Conservation (phyloP, 23 tunicate species). For the Diplosoma virens region DNA sequence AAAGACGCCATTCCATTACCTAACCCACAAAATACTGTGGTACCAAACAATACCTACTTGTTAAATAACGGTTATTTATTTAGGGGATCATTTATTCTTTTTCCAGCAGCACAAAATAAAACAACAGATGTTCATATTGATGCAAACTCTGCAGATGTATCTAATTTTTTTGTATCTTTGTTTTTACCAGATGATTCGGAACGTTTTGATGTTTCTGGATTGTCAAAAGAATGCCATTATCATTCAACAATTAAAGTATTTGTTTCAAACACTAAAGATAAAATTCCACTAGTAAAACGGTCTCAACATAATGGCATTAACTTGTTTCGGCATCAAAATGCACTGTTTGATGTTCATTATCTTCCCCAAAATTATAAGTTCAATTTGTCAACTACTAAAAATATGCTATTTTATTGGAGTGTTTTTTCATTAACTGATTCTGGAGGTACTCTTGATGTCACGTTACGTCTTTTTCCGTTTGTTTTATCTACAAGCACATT, state of each 20-base stretch:
- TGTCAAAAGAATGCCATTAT: constrained; percentile 70
- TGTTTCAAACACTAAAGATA: not conserved
- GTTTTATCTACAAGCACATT: not conserved
- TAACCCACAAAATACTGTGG: constrained; percentile 44
- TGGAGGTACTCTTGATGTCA: constrained; percentile 67
- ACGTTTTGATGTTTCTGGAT: constrained; percentile 44
- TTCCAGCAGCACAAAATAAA: not conserved
- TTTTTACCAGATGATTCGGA: constrained; percentile 39
- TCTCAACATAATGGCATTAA: not conserved
- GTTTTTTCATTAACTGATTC: constrained; percentile 62
- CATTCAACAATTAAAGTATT: constrained; percentile 34
- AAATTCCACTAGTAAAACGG: not conserved
- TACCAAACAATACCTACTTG: constrained; percentile 37
- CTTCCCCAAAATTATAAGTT: constrained; percentile 9
- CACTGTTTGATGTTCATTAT: constrained; percentile 42
- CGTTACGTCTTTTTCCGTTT: too few species aligned
- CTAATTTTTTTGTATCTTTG: constrained; percentile 58
- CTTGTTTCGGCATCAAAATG: constrained; percentile 30
- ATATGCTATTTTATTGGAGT: constrained; percentile 50
- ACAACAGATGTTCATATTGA: not conserved
- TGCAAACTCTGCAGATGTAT: not conserved
- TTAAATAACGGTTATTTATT: constrained; percentile 4
- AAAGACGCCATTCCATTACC: constrained; percentile 62
- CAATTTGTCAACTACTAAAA: constrained; percentile 4
- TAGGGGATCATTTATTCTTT: constrained; percentile 22